Conservation (phyloP, 2,797 vertebrate genomes). For the Hephaestus fuliginosus region DNA sequence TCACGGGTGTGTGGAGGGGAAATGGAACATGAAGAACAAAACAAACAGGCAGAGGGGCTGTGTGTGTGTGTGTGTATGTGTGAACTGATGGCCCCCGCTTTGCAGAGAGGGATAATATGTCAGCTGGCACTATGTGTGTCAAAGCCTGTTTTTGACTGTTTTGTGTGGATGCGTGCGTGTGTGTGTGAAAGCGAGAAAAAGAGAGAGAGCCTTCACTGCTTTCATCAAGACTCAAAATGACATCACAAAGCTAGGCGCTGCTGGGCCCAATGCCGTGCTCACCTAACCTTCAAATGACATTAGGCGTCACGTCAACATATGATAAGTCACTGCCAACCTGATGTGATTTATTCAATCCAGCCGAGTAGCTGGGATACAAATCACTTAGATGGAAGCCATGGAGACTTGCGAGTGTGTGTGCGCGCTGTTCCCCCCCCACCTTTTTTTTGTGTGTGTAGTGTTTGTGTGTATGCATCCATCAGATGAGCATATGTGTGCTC, state of each 20-base stretch:
- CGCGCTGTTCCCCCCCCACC: not conserved
- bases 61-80: not conserved
- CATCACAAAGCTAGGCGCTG: constrained; percentile 46
- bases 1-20: constrained; percentile 72
- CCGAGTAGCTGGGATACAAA: constrained; percentile 77
- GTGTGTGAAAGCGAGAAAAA: constrained; percentile 28
- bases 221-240: constrained; percentile 63
- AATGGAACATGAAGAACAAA: constrained; percentile 83
- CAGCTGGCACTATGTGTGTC: constrained; percentile 58
- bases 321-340: constrained; percentile 72
- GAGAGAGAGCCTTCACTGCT: constrained; percentile 5
- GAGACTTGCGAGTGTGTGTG: constrained; percentile 17
- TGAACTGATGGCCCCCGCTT: constrained; percentile 49
- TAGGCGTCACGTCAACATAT: constrained; percentile 67
- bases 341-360: constrained; percentile 81
- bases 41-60: constrained; percentile 64
- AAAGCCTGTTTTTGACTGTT: constrained; percentile 52
- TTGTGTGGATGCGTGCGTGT: constrained; percentile 38
- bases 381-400: constrained; percentile 74
- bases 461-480: constrained; percentile 25
- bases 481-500: not conserved
- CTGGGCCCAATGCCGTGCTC: constrained; percentile 61
- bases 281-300: constrained; percentile 86
- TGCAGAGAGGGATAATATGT: constrained; percentile 70
- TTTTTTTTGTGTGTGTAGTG: constrained; percentile 21